These are phyloP conservation scores for Lepidurus apus DNA, from an alignment of 1,140 invertebrate genomes.

Conservation along the genomic window DNA sequence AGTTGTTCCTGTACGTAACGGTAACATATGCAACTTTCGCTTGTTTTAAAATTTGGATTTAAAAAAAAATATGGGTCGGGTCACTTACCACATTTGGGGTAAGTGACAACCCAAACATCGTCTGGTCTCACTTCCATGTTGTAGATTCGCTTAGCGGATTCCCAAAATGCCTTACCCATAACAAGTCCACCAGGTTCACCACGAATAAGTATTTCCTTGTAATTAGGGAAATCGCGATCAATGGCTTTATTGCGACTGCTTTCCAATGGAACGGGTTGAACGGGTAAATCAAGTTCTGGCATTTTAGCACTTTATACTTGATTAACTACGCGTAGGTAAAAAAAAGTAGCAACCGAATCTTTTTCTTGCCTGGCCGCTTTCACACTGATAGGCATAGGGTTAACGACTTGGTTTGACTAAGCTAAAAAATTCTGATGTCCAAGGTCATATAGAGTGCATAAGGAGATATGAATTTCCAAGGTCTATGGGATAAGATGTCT, in stretches of 20 bases:
- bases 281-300: background rate
- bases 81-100: conserved; percentile 66
- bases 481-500: no score
- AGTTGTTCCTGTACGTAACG: conserved; percentile 60
- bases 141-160: conserved; percentile 42
- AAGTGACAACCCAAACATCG: conserved; percentile 74
- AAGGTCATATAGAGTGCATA: no score
- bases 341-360: no score
- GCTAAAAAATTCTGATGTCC: no score
- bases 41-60: no score
- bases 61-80: no score
- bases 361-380: no score
- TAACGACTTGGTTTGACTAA: no score
- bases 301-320: background rate
- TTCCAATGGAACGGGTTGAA: background rate
- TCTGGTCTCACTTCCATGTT: conserved; percentile 62
- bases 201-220: background rate
- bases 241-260: background rate
- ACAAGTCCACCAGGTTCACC: conserved; percentile 28
- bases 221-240: conserved; percentile 23
- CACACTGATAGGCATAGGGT: no score
- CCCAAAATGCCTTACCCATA: conserved; percentile 39
- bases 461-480: no score
- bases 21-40: background rate
- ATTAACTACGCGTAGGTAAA: no score